Evolutionary conservation across 2,888 invertebrate species (phyloP), one percentile per base, ranked within the genome.

Genomic region (Bombylius major): DNA sequence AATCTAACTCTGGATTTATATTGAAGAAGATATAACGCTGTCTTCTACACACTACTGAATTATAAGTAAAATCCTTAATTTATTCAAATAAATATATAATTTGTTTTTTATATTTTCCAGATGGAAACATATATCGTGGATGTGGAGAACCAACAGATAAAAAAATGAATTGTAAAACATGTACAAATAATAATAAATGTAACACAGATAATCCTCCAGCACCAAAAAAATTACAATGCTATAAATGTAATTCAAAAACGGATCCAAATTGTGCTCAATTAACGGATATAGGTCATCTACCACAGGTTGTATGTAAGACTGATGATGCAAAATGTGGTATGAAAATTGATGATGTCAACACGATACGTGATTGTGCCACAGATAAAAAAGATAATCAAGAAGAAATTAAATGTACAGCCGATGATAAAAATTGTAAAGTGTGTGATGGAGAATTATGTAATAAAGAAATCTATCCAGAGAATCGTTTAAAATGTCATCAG

Each of bases 381-480:
- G 23, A 23, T 23, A 23, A 23, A 23, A 23, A 23, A 23, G 23
- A 23, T 23, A 23, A 23, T 2, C 52, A 57, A 9, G 62, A 58
- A 4, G 48, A 33, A 11, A 39, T 51, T 11, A 14, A 48, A 45
- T 56, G 56, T 39, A 47, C 48, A 4, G 11, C 14, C 3, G 48
- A 50, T 39, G 52, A 53, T 8, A 45, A 39, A 3, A 50, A 53
- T 4, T 70, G 70, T 31, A 59, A 53, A 8, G 46, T 53, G 14
- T 70, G 70, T 46, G 53, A 62, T 6, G 53, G 65, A 13, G 65
- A 58, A 50, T 63, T 68, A 31, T 70, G 70, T 62, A 70, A 70
- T 39, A 62, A 58, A 6, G 69, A 65, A 5, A 56, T 66, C 1
- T 68, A 62, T 58, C 70, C 70, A 0, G 58, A 62, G n/a, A 36